Evolutionary conservation across 2,888 invertebrate genomes (phyloP).

Genomic region (Clitarchus hookeri): DNA sequence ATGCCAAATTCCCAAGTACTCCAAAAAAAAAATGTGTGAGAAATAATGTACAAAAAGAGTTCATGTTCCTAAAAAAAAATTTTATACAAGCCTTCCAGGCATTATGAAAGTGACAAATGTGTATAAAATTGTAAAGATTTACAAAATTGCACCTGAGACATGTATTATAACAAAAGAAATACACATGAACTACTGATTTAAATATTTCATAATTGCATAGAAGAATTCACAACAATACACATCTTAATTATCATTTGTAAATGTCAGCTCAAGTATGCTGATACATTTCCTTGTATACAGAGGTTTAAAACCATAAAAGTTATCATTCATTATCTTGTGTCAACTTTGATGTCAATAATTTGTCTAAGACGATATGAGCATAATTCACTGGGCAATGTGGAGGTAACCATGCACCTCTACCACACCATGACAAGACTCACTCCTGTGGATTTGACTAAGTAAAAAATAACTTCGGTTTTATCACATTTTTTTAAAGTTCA

Average conservation of each 20-base stretch:
- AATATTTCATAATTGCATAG: background rate
- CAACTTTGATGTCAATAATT: background rate
- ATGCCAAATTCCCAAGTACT: background rate
- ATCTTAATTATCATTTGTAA: background rate
- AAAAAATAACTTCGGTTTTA: background rate
- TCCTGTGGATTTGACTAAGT: background rate
- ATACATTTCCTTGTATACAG: background rate
- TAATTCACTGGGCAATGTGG: background rate
- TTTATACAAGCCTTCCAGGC: background rate
- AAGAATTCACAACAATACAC: background rate
- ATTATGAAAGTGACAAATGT: slow-evolving; percentile 10
- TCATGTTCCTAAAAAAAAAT: background rate
- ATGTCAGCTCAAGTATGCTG: background rate
- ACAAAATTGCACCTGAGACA: slow-evolving; percentile 2
- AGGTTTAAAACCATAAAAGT: background rate
- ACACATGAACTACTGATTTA: background rate
- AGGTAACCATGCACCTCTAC: slow-evolving; percentile 5
- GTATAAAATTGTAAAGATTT: slow-evolving; percentile 6
- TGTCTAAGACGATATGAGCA: background rate
- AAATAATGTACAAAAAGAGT: background rate
- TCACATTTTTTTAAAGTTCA: background rate
- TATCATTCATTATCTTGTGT: too few relatives aligned
- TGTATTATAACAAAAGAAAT: background rate
- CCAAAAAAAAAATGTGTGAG: background rate
- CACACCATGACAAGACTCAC: background rate